Percentiles rank a stretch among this genome's conserved stretches.
Evolutionary conservation across 2,888 invertebrate species (phyloP).

Genomic region (Chrysomela aeneicollis): DNA sequence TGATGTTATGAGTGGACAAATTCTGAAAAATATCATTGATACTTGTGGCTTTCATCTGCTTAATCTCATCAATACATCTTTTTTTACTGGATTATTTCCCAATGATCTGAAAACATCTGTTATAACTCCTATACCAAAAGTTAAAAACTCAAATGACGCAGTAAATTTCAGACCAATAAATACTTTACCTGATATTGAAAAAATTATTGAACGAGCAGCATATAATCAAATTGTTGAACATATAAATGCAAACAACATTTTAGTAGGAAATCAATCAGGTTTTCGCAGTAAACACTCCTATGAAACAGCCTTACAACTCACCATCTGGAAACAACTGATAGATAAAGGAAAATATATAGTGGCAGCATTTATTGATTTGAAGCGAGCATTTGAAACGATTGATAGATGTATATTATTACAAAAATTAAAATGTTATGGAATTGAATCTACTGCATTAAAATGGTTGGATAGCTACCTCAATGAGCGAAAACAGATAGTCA

Average conservation of each 20-base stretch:
- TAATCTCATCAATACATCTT: constrained; percentile 4
- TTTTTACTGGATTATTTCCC: neutral
- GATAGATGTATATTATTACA: neutral
- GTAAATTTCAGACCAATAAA: constrained; percentile 8
- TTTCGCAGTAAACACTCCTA: constrained; percentile 5
- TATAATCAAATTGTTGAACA: constrained; percentile 11
- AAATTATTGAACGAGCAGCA: constrained; percentile 3
- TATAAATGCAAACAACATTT: constrained; percentile 6
- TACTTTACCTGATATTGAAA: constrained; percentile 5
- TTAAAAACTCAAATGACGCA: constrained; percentile 12
- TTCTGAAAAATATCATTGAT: constrained; percentile 4
- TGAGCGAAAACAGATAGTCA: neutral
- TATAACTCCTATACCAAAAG: constrained; percentile 11
- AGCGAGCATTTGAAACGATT: neutral
- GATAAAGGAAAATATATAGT: neutral
- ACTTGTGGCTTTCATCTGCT: constrained; percentile 3
- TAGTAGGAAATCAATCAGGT: constrained; percentile 8
- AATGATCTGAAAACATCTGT: neutral
- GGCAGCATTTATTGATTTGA: neutral
- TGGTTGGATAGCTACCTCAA: neutral
- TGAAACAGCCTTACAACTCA: neutral
- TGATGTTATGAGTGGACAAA: constrained; percentile 7
- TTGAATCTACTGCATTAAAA: no score
- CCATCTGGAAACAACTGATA: neutral
- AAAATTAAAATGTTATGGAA: neutral